phyloP scores from a whole-genome alignment of 2,888 invertebrate species.

The Tromatobia lineatoria region DNA sequence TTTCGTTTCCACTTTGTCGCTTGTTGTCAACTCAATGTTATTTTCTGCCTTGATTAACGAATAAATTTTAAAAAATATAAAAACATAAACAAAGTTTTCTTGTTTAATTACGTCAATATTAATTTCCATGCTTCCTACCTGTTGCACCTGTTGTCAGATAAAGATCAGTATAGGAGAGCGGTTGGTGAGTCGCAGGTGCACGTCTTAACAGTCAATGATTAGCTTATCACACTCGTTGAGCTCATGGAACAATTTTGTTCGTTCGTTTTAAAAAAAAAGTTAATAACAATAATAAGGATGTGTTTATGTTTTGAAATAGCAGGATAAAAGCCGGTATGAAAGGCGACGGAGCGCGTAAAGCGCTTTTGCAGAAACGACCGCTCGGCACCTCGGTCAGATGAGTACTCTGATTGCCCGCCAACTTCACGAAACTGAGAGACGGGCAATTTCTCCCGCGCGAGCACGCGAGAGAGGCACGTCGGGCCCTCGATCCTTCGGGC shows the following conservation, averaged over 20 bases:
- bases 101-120: neutral
- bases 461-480: constrained; percentile 64
- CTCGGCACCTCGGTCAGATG: constrained; percentile 71
- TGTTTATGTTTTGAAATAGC: neutral
- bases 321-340: neutral
- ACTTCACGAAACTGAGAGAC: constrained; percentile 68
- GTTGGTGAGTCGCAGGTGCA: constrained; percentile 1
- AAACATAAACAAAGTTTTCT: neutral
- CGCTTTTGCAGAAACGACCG: constrained; percentile 62
- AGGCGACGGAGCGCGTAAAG: constrained; percentile 54
- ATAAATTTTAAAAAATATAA: neutral
- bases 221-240: neutral
- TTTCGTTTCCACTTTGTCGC: no score
- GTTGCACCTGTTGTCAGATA: constrained; percentile 7
- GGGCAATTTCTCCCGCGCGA: constrained; percentile 73
- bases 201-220: neutral
- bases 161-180: neutral
- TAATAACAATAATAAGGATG: neutral
- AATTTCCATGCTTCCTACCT: neutral
- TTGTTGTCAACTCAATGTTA: neutral
- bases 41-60: no score
- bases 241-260: neutral
- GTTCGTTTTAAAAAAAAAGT: neutral
- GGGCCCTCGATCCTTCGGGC: constrained; percentile 40
- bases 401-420: constrained; percentile 70